These are phyloP conservation scores for Hetaerina americana DNA, from an alignment of 1,140 invertebrate genomes.

Conservation along the genomic window DNA sequence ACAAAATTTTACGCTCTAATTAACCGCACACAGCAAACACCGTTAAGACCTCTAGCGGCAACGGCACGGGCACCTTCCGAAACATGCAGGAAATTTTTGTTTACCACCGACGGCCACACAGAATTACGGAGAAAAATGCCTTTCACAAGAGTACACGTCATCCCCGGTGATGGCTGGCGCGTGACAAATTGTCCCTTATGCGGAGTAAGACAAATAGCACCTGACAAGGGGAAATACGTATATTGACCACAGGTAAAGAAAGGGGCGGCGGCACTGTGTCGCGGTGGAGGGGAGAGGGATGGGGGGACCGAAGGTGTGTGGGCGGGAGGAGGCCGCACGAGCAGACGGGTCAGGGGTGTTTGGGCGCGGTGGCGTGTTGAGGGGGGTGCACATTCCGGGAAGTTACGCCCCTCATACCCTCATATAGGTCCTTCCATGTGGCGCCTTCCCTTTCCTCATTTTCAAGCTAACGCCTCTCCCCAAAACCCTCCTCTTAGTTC, in stretches of 20 bases:
- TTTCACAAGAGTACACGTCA: background rate
- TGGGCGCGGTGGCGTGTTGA: no score
- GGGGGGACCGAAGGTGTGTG: background rate
- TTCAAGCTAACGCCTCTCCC: background rate
- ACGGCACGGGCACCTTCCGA: no score
- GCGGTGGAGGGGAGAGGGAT: background rate
- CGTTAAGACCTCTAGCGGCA: no score
- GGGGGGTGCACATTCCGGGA: no score
- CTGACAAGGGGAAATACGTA: background rate
- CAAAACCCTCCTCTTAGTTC: no score
- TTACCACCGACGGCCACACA: no score
- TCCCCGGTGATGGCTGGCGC: background rate
- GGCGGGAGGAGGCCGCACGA: background rate
- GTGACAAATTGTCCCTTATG: background rate
- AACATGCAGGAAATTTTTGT: background rate
- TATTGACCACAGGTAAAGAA: background rate
- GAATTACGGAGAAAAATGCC: background rate
- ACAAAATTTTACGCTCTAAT: no score
- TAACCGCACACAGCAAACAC: no score
- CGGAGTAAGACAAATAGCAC: background rate
- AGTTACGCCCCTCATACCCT: background rate
- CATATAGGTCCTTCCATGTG: background rate
- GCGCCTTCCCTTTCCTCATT: background rate
- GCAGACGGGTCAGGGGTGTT: no score
- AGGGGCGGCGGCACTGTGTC: background rate